Evolutionary conservation across 1,140 invertebrate species (phyloP), one percentile per base, ranked within the genome.

Genomic region (Orchestia grillus): DNA sequence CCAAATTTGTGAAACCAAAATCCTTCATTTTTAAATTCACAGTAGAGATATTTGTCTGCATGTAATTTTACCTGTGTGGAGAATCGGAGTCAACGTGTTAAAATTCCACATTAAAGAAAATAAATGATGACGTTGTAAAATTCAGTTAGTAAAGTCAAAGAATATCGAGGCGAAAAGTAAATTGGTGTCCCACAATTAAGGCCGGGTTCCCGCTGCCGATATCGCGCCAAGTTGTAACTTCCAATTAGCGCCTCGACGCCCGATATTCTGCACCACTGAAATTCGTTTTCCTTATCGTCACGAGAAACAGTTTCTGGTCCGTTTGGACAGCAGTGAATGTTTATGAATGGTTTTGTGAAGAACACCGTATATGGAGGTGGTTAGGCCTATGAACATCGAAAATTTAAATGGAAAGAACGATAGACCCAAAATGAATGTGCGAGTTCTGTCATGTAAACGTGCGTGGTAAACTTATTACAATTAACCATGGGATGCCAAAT

Each of bases 171-270:
- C 62, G 36, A 77, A 77, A 77, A 77, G 47, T 36, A 77, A 77
- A 77, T 77, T 23, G 28, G 11, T 28, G 41, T 42, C 41, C 11
- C 88, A 90, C n/a, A 90, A 44, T 90, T 42, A 42, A 1, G 88
- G 88, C n/a, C 88, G 41, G 1, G 43, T 42, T 41, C 15, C 41
- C 88, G 41, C 88, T 90, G 88, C 41, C 88, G 88, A 90, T 44
- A 90, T 41, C n/a, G 88, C 88, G n/a, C 41, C 88, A 90, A 90
- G 43, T 42, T 90, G n/a, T 90, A 42, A 44, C 88, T 90, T 90
- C 88, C 88, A 90, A 90, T 90, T 90, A 90, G 88, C 28, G 41
- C n/a, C 41, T 90, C 15, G 88, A 90, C 88, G 88, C 43, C 43
- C 88, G 43, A 90, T 90, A 90, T 90, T 90, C 62, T 77, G 62